Percentiles rank a stretch among this genome's conserved stretches.
Conservation (phyloP, 2,797 vertebrate genomes). For the Gastrophryne carolinensis region DNA sequence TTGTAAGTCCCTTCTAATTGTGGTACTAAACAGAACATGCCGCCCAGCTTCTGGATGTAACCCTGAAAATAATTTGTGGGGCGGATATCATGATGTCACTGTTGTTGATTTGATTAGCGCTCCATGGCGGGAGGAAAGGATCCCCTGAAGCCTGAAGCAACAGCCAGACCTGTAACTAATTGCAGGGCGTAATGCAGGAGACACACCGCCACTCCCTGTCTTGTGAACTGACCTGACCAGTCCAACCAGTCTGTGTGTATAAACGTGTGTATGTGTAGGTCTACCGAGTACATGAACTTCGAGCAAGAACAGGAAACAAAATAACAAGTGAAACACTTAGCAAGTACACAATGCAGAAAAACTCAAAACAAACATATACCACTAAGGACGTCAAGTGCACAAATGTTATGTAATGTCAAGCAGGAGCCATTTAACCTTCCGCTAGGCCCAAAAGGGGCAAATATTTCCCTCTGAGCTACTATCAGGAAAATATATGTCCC, state of each 20-base stretch:
- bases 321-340: too few relatives aligned
- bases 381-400: background rate
- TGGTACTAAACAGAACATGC: background rate
- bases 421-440: too few relatives aligned
- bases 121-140: background rate
- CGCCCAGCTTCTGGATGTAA: background rate
- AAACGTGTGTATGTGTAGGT: background rate
- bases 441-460: too few relatives aligned
- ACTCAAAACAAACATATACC: background rate
- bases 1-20: background rate
- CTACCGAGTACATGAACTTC: background rate
- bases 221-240: conserved; percentile 38
- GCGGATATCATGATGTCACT: background rate
- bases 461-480: too few relatives aligned
- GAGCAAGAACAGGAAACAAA: background rate
- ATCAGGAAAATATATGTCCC: too few relatives aligned
- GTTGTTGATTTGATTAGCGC: background rate
- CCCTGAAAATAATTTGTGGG: background rate
- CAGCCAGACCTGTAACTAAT: conserved; percentile 32
- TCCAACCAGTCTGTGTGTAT: conserved; percentile 35
- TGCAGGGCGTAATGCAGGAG: conserved; percentile 32
- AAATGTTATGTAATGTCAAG: too few relatives aligned
- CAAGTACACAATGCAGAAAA: background rate
- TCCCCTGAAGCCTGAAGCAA: background rate
- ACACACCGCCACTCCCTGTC: conserved; percentile 43